Base-by-base conservation (phyloP, 2,797 vertebrate species). In the Lithobates pipiens region DNA sequence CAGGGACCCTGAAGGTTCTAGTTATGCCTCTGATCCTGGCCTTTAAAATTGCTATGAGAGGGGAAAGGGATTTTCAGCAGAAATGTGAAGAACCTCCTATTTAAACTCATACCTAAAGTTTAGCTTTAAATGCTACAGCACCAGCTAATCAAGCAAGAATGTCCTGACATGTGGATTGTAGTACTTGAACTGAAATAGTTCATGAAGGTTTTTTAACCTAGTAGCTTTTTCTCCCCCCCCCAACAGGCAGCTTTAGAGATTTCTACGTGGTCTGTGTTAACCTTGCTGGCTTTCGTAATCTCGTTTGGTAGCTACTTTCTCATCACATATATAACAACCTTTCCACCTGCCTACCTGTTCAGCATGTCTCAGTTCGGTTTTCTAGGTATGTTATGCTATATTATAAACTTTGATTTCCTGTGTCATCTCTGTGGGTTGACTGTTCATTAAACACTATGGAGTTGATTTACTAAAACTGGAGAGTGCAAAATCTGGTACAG, bases 251-350 rank as follows among this genome's bases (percentile, higher is more conserved):
- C 15, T 10, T 11, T 82, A 21, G 29, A 32, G 8, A 36, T 73
- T 44, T 63, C 70, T 10, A 18, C 54, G 1, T 82, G 80, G 80
- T 42, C 70, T 18, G 50, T 82, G 50, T 65, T 74, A 34, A 71
- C 70, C 11, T 21, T 82, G 10, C 32, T 82, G 71, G 54, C 80
- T 42, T 23, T 82, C 29, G n/a, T 7, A 18, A 5, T 82, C 27
- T 44, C 50, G 15, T 9, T 65, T 15, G n/a, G n/a, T 7, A 39
- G 15, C 23, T 82, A 63, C 34, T 29, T 61, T 61, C 50, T 82
- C 23, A 15, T 82, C n/a, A 42, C 70, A 74, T 82, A 63, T 74
- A 2, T 65, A 63, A 63, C 54, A n/a, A 61, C 50, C 21, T 61
- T 11, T 5, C 23, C 32, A 65, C 36, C 80, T 15, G 80, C 80